Conservation (phyloP, 1,140 invertebrate species). For the Drosophila littoralis region DNA sequence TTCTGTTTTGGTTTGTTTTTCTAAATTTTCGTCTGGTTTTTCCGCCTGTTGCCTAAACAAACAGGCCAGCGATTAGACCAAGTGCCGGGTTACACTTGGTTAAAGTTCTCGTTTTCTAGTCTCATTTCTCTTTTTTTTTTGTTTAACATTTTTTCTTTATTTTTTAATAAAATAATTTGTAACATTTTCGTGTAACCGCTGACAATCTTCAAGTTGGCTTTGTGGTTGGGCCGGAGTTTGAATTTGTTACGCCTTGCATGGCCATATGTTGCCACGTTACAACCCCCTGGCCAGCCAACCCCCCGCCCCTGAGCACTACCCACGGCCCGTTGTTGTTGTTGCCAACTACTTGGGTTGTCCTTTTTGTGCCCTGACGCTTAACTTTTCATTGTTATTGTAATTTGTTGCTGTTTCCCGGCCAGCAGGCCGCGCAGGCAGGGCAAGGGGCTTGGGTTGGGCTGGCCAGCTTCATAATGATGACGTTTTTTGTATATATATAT, state of each 20-base stretch:
- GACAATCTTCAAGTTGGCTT: constrained; percentile 65
- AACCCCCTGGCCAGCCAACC: not conserved
- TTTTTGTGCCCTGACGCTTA: constrained; percentile 75
- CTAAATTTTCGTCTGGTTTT: constrained; percentile 15
- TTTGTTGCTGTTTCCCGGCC: constrained; percentile 58
- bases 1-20: constrained; percentile 39
- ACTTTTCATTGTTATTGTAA: constrained; percentile 82
- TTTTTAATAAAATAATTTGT: constrained; percentile 46
- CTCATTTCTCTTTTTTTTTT: constrained; percentile 1
- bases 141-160: not conserved
- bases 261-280: constrained; percentile 65
- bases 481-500: constrained; percentile 46
- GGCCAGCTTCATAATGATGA: constrained; percentile 62
- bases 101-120: constrained; percentile 20
- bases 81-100: constrained; percentile 58
- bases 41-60: constrained; percentile 61
- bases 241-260: constrained; percentile 37
- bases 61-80: constrained; percentile 65
- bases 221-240: constrained; percentile 18
- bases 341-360: constrained; percentile 65
- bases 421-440: constrained; percentile 21
- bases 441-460: not conserved
- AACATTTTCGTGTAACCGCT: constrained; percentile 56
- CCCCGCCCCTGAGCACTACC: not conserved
- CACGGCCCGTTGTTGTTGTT: constrained; percentile 23